Conservation (phyloP, 2,888 invertebrate species). For the Pyrrhopygopsis socrates region DNA sequence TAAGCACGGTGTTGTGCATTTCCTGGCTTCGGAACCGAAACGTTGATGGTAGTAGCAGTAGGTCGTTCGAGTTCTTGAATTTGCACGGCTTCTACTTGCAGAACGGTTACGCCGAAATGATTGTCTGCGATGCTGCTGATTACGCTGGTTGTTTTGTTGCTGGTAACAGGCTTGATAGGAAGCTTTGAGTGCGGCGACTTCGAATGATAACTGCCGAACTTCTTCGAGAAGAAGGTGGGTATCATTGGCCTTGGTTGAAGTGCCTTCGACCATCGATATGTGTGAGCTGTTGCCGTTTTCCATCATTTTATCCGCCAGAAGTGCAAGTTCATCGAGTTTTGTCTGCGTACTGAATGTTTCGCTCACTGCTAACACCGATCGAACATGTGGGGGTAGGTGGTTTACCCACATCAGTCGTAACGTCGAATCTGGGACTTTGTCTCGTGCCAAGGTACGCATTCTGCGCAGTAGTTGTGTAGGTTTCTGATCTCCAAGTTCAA, state of each 20-base stretch:
- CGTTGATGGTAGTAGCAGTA: constrained; percentile 62
- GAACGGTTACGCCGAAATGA: too few species aligned
- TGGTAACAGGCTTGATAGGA: too few species aligned
- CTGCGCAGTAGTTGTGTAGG: constrained; percentile 74
- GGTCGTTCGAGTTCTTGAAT: constrained; percentile 6
- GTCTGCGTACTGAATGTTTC: constrained; percentile 34
- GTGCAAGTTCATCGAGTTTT: constrained; percentile 49
- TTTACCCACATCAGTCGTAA: constrained; percentile 73
- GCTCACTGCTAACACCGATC: constrained; percentile 49
- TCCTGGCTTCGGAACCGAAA: constrained; percentile 48
- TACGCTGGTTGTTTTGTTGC: too few species aligned
- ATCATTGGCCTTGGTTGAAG: too few species aligned
- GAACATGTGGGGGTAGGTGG: constrained; percentile 60
- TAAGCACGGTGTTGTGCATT: constrained; percentile 37
- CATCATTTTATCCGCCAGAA: constrained; percentile 45
- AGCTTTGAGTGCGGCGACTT: too few species aligned
- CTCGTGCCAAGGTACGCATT: constrained; percentile 59
- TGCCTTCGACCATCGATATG: too few species aligned
- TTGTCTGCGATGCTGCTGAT: too few species aligned
- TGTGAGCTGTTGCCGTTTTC: constrained; percentile 18
- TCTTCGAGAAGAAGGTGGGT: too few species aligned
- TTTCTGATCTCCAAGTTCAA: constrained; percentile 77
- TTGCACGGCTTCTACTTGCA: too few species aligned
- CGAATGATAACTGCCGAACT: too few species aligned
- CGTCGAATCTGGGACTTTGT: constrained; percentile 70